phyloP scores from a whole-genome alignment of 1,140 invertebrate species.

The Hylyphantes graminicola region DNA sequence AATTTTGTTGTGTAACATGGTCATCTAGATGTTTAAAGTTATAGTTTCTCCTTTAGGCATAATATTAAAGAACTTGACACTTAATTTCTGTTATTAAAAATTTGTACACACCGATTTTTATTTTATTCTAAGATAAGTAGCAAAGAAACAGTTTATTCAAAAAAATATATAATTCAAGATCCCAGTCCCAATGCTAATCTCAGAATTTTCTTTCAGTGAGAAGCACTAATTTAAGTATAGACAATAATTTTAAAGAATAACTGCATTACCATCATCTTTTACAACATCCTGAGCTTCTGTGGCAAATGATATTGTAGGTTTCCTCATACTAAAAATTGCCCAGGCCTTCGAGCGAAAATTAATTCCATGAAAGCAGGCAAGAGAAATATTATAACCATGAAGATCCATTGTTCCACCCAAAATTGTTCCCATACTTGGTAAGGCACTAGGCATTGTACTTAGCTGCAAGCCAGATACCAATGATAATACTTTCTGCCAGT shows the following conservation, averaged over 20 bases:
- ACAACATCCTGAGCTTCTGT: conserved; percentile 90
- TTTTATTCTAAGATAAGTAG: not conserved
- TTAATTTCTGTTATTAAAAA: too few relatives aligned
- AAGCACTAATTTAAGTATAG: too few relatives aligned
- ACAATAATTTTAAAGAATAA: too few relatives aligned
- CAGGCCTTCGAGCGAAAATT: conserved; percentile 97
- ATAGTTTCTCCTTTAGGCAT: too few relatives aligned
- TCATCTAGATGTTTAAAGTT: too few relatives aligned
- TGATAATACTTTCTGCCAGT: conserved; percentile 87
- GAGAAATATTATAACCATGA: conserved; percentile 87
- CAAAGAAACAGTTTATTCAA: not conserved
- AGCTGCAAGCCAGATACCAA: conserved; percentile 81
- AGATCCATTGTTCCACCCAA: conserved; percentile 93
- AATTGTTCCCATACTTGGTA: conserved; percentile 81
- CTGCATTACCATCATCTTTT: conserved; percentile 73
- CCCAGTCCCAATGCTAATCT: not conserved
- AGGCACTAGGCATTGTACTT: conserved; percentile 77
- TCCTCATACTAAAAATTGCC: conserved; percentile 94
- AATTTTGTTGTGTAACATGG: too few relatives aligned
- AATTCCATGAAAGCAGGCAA: conserved; percentile 97
- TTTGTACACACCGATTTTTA: too few relatives aligned
- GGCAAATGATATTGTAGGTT: conserved; percentile 93
- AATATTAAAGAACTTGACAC: too few relatives aligned
- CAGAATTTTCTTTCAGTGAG: too few relatives aligned
- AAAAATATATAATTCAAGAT: conserved; percentile 8